Evolutionary conservation across 2,113 vertebrate genomes (phyloP).

Genomic region (Pygathrix nemaeus): DNA sequence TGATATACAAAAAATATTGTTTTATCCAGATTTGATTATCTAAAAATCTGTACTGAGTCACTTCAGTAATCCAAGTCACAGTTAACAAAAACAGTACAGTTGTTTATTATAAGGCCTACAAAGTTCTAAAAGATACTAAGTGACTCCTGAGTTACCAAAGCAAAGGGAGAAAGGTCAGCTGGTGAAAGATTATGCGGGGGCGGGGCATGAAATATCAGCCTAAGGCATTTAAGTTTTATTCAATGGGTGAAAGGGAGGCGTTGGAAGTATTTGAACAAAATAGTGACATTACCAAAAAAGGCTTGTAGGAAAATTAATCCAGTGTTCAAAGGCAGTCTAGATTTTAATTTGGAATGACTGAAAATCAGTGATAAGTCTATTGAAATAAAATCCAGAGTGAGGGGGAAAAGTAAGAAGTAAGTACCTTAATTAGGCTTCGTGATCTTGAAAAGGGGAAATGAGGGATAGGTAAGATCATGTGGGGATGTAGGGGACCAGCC

Average conservation of each 20-base stretch:
- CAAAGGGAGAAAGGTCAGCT: neutral
- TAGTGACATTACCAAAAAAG: neutral
- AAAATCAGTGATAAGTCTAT: neutral
- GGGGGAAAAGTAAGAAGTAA: neutral
- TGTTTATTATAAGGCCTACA: constrained; percentile 11
- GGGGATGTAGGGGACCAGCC: neutral
- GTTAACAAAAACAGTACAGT: neutral
- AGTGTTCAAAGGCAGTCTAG: neutral
- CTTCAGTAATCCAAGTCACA: neutral
- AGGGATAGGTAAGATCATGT: neutral
- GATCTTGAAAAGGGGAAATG: neutral
- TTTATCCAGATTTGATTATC: constrained; percentile 30
- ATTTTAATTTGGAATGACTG: constrained; percentile 13
- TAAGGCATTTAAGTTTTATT: neutral
- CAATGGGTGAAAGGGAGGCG: neutral
- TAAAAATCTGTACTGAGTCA: constrained; percentile 1
- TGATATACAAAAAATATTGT: neutral
- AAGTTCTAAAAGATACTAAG: constrained; percentile 1
- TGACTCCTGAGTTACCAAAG: constrained; percentile 41
- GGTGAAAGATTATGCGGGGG: neutral
- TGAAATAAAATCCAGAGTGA: constrained; percentile 37
- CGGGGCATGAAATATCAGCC: neutral
- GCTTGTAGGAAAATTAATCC: constrained; percentile 35
- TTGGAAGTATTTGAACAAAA: constrained; percentile 27
- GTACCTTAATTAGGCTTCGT: neutral